A percentile compares a stretch with the other conserved stretches of the same genome.
Evolutionary conservation across 2,113 vertebrate species (phyloP).

Genomic region (Excalfactoria chinensis): DNA sequence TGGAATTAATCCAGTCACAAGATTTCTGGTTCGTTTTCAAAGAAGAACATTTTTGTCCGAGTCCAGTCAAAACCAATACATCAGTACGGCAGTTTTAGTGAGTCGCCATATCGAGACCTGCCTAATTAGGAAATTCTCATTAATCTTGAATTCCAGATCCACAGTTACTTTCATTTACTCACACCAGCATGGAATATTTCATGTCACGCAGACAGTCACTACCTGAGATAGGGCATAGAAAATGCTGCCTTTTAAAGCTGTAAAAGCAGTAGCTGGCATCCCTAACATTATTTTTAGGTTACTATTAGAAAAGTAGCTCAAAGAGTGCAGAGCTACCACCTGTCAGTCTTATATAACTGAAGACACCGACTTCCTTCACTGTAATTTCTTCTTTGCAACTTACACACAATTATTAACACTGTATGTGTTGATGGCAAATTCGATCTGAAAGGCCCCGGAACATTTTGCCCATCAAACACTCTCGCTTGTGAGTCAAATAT

Average conservation of each 20-base stretch:
- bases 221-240: not conserved
- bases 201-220: accelerated
- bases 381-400: not conserved
- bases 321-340: not conserved
- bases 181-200: not conserved
- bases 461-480: not conserved
- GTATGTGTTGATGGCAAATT: not conserved
- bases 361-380: not conserved
- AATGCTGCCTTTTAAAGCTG: not conserved
- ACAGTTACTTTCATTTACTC: not conserved
- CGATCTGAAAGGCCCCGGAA: not conserved
- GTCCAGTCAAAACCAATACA: not conserved
- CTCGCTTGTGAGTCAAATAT: not conserved
- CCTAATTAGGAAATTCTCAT: not conserved
- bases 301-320: not conserved
- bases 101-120: not conserved
- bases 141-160: not conserved
- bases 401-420: not conserved
- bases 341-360: not conserved
- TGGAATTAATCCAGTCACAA: not conserved
- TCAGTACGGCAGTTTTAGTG: not conserved
- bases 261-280: not conserved
- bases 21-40: not conserved
- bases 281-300: not conserved
- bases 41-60: not conserved